Base-by-base conservation (phyloP, 2,797 vertebrate genomes). In the Dermochelys coriacea region DNA sequence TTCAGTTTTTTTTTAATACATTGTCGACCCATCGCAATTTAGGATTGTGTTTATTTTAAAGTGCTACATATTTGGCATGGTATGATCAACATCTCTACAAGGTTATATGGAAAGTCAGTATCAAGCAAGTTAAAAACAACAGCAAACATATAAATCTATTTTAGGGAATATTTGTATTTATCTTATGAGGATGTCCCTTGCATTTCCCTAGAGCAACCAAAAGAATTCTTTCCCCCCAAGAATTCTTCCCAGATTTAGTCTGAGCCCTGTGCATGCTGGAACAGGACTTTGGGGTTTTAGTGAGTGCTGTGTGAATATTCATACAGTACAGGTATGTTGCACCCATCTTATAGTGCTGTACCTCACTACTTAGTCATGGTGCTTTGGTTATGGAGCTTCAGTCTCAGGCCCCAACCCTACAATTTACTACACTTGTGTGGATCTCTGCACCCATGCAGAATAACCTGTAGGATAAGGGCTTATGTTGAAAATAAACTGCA, bases 171-270 rank as follows among this genome's bases (percentile, higher is more conserved):
- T 49, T 88, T 92, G 82, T 81, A 29, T 3, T 16, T 8, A 41
- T 19, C 2, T 1, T 37, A 47, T 61, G 83, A 47, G 54, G 68
- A 8, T 23, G 85, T 12, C 1, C 0, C 1, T 0, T 54, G 12
- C 37, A 84, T 51, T 64, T 50, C 31, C 2, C 71, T 71, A 54
- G n/a, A 93, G 50, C 5, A 88, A 84, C 7, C 78, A 61, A 51
- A 12, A 91, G 7, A 2, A 31, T 5, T 77, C 5, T 77, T 1
- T 18, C 23, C 2, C 8, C 4, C 9, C 3, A 5, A 23, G 21
- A 71, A 71, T 37, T 9, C 21, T 71, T 71, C n/a, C 19, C 10
- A 41, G 34, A 71, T 71, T 71, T 71, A 41, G 64, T 41, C 10
- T 41, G 64, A 37, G 64, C 19, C 19, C 19, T 71, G 19, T 37